phyloP scores from a whole-genome alignment of 2,888 invertebrate species.

The Eupeodes luniger region DNA sequence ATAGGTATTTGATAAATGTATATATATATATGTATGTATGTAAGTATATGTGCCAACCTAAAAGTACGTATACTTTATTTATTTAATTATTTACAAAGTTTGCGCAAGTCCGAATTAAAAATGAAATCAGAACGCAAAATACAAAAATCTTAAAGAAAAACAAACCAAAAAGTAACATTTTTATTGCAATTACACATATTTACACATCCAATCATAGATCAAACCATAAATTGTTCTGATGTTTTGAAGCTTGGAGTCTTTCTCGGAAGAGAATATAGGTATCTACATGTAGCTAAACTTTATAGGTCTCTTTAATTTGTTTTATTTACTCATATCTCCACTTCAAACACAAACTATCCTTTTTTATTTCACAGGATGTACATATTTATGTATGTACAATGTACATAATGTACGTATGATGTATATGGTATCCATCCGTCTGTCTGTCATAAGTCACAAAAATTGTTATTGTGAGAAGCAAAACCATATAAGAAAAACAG shows the following conservation, averaged over 20 bases:
- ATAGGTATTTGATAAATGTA: too few species aligned
- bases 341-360: slow-evolving; percentile 14
- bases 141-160: slow-evolving; percentile 1
- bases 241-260: background rate
- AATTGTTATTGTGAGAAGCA: slow-evolving; percentile 1
- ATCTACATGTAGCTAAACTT: background rate
- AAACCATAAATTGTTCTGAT: slow-evolving; percentile 15
- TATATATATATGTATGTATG: too few species aligned
- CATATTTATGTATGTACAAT: background rate
- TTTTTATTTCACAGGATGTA: background rate
- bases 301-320: slow-evolving; percentile 2
- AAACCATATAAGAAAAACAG: slow-evolving; percentile 18
- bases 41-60: too few species aligned
- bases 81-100: background rate
- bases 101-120: slow-evolving; percentile 19
- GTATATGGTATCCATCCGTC: background rate
- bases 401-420: background rate
- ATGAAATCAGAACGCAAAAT: slow-evolving; percentile 26
- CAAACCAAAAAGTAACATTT: background rate
- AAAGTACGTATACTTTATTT: too few species aligned
- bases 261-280: background rate
- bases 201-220: background rate
- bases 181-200: background rate
- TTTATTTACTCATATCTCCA: background rate
- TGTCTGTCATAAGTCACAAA: slow-evolving; percentile 37